Evolutionary conservation across 2,888 invertebrate genomes (phyloP).

Genomic region (Erynnis tages): DNA sequence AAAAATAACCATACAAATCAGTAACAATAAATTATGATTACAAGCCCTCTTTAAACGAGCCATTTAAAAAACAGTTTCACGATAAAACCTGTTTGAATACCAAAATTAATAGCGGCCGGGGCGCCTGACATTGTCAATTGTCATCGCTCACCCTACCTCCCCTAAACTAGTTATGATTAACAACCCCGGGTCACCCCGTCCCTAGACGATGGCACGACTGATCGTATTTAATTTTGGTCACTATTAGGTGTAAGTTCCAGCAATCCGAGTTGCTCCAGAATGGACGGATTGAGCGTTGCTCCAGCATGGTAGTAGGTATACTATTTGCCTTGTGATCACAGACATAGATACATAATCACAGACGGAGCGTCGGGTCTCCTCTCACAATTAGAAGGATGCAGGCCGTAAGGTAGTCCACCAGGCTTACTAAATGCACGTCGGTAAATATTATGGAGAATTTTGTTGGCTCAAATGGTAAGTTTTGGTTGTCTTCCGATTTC

Average conservation of each 20-base stretch:
- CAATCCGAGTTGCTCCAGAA: neutral
- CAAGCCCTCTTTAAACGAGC: constrained; percentile 9
- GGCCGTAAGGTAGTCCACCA: no score
- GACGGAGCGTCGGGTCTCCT: no score
- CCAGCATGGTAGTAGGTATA: no score
- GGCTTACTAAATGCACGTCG: no score
- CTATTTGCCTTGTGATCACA: no score
- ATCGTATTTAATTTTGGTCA: constrained; percentile 27
- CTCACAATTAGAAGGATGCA: no score
- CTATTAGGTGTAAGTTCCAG: neutral
- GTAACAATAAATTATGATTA: neutral
- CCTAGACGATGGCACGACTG: neutral
- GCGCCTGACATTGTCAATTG: constrained; percentile 32
- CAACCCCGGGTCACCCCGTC: constrained; percentile 12
- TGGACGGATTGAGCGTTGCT: no score
- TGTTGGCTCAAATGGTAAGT: no score
- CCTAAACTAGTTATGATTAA: constrained; percentile 27
- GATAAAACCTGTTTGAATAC: constrained; percentile 26
- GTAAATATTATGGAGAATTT: no score
- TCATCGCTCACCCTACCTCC: constrained; percentile 30
- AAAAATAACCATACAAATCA: no score
- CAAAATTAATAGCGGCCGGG: constrained; percentile 20
- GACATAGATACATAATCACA: no score
- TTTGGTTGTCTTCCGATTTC: no score
- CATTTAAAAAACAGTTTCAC: constrained; percentile 25